Evolutionary conservation across 2,113 vertebrate genomes (phyloP).

Genomic region (Megalops atlanticus): DNA sequence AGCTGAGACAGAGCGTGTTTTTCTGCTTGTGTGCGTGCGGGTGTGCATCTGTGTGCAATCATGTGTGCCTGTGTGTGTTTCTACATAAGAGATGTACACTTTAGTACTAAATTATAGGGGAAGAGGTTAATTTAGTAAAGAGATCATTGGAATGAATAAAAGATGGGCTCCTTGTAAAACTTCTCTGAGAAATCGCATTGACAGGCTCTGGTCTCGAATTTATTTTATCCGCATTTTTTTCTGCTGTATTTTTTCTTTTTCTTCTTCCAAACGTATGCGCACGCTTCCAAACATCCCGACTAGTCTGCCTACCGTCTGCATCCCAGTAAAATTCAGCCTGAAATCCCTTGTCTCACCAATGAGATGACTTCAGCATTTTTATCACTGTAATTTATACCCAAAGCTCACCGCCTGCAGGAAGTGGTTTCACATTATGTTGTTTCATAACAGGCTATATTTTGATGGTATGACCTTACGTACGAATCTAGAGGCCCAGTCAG

Average conservation of each 20-base stretch:
- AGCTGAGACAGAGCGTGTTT: background rate
- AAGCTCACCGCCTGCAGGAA: no score
- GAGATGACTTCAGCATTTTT: background rate
- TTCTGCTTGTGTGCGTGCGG: background rate
- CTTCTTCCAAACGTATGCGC: background rate
- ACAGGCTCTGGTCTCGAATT: conserved; percentile 46
- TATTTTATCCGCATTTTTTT: background rate
- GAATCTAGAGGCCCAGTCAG: no score
- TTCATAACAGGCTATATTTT: no score
- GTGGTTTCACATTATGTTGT: no score
- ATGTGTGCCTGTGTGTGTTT: conserved; percentile 29
- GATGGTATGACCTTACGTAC: no score
- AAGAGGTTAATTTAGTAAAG: conserved; percentile 64
- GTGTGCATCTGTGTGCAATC: background rate
- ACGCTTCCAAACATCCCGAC: background rate
- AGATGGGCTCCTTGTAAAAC: conserved; percentile 48
- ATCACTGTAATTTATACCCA: background rate
- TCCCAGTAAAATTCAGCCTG: background rate
- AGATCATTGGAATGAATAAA: conserved; percentile 69
- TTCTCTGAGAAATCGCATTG: conserved; percentile 57
- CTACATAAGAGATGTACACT: conserved; percentile 55
- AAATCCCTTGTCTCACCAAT: background rate
- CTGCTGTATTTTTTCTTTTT: background rate
- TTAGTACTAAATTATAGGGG: conserved; percentile 55
- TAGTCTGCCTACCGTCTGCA: background rate